Base-by-base conservation (phyloP, 2,888 invertebrate genomes). In the Argynnis bischoffii region DNA sequence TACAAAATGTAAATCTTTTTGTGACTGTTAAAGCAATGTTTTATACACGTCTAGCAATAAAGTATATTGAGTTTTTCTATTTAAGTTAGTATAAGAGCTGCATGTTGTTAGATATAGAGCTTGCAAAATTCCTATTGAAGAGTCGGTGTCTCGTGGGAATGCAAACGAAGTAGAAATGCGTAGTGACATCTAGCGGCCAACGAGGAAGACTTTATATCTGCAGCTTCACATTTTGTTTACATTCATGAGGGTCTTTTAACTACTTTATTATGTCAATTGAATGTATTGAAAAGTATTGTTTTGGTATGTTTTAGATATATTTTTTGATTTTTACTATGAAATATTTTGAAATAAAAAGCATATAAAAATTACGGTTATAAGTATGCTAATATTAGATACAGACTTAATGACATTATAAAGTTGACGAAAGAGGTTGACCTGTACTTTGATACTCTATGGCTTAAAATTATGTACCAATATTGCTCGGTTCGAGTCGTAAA, bases 171-270 rank as follows among this genome's bases (percentile, higher is more conserved):
- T 47, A 51, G 21, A 41, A 14, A 55, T 35, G 31, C 14, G 50
- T 60, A 47, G 66, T 71, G 81, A 68, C 84, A 81, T 82, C 84
- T 81, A 80, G 78, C 75, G 80, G 71, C 69, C 65, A 65, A 53
- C 55, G 31, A 67, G 59, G 75, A 26, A 26, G 4, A 67, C 72
- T 41, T 15, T 18, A 11, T 26, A 15, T 14, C 31, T 15, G 15
- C 6, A 57, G 47, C 48, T 59, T 48, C 11, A 6, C 26, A 2
- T 31, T 59, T 48, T 26, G 54, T 8, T 11, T 55, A 15, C 1
- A 63, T 41, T 2, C 15, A n/a, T 11, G 6, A 1, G 35, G 35
- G 35, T 2, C 2, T 41, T 41, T 35, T 6, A 35, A 35, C 35
- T 35, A 1, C 6, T 35, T 35, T 35, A 35, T 35, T 35, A 35